Base-by-base conservation (phyloP, 2,113 vertebrate genomes). In the Arenaria interpres region DNA sequence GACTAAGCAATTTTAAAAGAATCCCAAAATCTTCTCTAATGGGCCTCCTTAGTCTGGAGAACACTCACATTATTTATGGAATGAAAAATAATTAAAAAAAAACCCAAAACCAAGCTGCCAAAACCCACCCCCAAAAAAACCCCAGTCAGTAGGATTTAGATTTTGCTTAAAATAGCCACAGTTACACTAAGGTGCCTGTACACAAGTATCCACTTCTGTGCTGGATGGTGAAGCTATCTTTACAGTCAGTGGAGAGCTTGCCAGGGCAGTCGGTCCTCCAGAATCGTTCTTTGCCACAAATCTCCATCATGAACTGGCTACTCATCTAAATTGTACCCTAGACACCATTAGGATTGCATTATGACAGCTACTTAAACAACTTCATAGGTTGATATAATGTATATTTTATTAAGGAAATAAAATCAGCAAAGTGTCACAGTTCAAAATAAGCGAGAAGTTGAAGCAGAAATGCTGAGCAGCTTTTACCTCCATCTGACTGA, bases 81-180 rank as follows among this genome's bases (percentile, higher is more conserved):
- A 62, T 11, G 15, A 27, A 27, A 62, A 18, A 39, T 27, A 39
- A 12, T 62, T 15, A 17, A 62, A 35, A 60, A 37, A 25, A 5
- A 9, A 23, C 14, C 14, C 8, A 13, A 62, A 62, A 62, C n/a
- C n/a, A 21, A 56, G 15, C 11, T 9, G 16, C 46, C 57, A 24
- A 35, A 33, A 22, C 1, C 0, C 3, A 10, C 12, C 23, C 17
- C 10, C 43, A 39, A 22, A 45, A 19, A 69, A 19, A 0, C 0
- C 2, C 5, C 8, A 39, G 21, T 3, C 15, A 14, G 9, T 5
- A 85, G 10, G 11, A 78, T 71, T 35, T 32, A 41, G 6, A 59
- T 77, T 71, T 89, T 88, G 27, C 1, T 43, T 62, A 14, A 77
- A 89, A 57, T 57, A 48, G 11, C 12, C 10, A 33, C 7, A 66